phyloP scores from a whole-genome alignment of 2,113 vertebrate species.

The Vulpes vulpes region DNA sequence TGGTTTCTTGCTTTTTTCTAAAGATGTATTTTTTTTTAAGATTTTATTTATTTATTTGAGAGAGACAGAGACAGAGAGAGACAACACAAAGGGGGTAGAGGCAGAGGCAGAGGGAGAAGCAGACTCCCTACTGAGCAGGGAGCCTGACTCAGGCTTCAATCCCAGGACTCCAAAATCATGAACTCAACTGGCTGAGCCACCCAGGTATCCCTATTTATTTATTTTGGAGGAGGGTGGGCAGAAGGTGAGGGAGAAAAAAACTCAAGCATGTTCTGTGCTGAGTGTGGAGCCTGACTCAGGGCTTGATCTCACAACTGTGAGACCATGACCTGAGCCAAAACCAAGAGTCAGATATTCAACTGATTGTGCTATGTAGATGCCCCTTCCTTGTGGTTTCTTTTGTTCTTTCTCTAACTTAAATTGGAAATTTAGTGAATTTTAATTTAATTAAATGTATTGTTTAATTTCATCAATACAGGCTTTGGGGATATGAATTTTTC shows the following conservation, averaged over 20 bases:
- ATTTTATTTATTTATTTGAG: background rate
- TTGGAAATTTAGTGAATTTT: conserved; percentile 2
- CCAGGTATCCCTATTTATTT: too few species aligned
- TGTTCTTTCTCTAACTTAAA: background rate
- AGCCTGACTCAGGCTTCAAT: background rate
- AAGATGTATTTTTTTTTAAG: background rate
- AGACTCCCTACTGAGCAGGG: background rate
- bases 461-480: background rate
- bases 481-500: conserved; percentile 2
- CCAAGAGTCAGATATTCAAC: background rate
- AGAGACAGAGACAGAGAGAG: background rate
- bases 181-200: too few species aligned
- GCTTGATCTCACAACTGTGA: background rate
- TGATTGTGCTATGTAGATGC: background rate
- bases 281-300: background rate
- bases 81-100: background rate
- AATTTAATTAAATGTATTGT: background rate
- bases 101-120: background rate
- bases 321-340: background rate
- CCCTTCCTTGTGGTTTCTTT: background rate
- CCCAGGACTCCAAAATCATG: background rate
- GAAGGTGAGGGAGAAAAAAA: too few species aligned
- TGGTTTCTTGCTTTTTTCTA: background rate
- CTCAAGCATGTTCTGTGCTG: background rate
- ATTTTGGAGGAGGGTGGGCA: too few species aligned